Base-by-base conservation (phyloP, 2,888 invertebrate species). In the Synergus laeviventris region DNA sequence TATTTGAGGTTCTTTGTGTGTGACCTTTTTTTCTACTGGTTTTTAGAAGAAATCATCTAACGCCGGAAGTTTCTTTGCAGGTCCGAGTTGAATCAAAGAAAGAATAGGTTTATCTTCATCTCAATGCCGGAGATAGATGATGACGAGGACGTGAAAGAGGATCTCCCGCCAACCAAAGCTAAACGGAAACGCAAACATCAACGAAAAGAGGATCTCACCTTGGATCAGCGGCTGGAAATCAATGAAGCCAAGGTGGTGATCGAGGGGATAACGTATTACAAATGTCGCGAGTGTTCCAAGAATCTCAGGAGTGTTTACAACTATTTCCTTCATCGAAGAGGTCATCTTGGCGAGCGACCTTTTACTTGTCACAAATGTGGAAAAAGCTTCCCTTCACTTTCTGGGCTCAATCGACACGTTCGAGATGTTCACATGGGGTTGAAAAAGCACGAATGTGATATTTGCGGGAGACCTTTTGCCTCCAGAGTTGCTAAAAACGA, bases 291-390 rank as follows among this genome's bases (percentile, higher is more conserved):
- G 9, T 94, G 94, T 86, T 92, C 92, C 0, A 93, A 93, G 86
- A 91, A 91, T 76, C 87, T 94, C n/a, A 92, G 93, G 79, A 93
- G 94, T 0, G 88, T 93, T 7, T 94, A 94, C 87, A 94, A 87
- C 78, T 85, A 87, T 18, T 39, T 84, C 16, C 79, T 78, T 16
- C 88, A 88, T 75, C 79, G 78, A 1, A 83, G 83, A 16, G 86
- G 82, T n/a, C 89, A 89, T 74, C 85, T 85, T 0, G 83, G 84
- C 7, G 85, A 87, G 49, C 84, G 84, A 36, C 87, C 87, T 0
- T 87, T 85, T 74, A 80, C 78, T 0, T 90, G 90, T 80, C 79
- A 82, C 7, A 74, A 85, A 3, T 91, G 91, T 80, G 86, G 84
- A 7, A 90, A 90, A 78, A 82, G 83, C 24, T 91, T 91, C 75